Base-by-base conservation (phyloP, 2,113 vertebrate genomes). In the Clarias gariepinus region DNA sequence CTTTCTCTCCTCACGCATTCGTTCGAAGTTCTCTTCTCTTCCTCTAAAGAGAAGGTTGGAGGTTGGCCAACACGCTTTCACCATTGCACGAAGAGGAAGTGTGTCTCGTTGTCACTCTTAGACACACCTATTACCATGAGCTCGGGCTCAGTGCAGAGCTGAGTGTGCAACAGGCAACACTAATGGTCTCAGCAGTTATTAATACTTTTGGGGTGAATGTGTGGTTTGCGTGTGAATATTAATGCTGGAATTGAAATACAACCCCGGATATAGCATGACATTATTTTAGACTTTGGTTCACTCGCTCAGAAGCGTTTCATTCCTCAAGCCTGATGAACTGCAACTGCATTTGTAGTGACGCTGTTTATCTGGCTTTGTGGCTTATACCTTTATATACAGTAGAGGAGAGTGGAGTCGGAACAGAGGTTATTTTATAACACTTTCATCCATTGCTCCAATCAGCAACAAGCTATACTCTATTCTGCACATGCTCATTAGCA, bases 71-170 rank as follows among this genome's bases (percentile, higher is more conserved):
- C 82, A 84, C 81, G 85, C 83, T 91, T 92, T 92, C 85, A 91
- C 86, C 91, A 93, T 81, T 60, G 80, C 82, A 66, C 87, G 89
- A 93, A 93, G 94, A 95, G 95, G 95, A 96, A 95, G 95, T 94
- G 90, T 89, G 30, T 88, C 85, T 91, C 77, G 60, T 84, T 92
- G 92, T 91, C 90, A 90, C 73, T 89, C 23, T 47, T 90, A 83
- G 90, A 92, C 92, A 92, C 94, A 93, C 95, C 94, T 92, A 93
- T 87, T 84, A 89, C 90, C 87, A 88, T 52, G 85, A 55, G 83
- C 84, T 83, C 81, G 77, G 68, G 86, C 58, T 81, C 52, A 74
- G 28, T 13, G 28, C n/a, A 60, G 64, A 83, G 41, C 47, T 16
- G 64, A n/a, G 2, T 47, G 68, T 82, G 30, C 69, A 64, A 55